Conservation (phyloP, 2,888 invertebrate genomes). For the Megaustenia siamemsis region DNA sequence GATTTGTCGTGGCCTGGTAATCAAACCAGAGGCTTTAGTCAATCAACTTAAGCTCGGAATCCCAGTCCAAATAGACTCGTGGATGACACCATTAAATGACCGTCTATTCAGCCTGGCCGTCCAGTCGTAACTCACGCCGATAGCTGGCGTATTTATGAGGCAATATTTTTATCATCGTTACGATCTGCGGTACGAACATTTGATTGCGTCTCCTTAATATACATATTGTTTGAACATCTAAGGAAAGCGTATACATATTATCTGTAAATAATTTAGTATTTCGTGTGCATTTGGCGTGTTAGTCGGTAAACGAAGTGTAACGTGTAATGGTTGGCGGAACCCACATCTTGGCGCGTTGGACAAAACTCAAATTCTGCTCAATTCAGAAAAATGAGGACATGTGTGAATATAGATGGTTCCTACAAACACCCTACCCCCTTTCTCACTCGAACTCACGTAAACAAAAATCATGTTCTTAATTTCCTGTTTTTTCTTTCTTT, state of each 20-base stretch:
- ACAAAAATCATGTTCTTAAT: too few relatives aligned
- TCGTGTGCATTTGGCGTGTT: too few relatives aligned
- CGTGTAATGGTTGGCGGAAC: too few relatives aligned
- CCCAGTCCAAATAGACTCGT: conserved; percentile 14
- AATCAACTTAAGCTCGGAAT: conserved; percentile 44
- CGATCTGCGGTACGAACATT: background rate
- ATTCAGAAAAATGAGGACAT: too few relatives aligned
- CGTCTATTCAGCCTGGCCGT: background rate
- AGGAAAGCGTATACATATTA: background rate
- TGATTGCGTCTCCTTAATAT: background rate
- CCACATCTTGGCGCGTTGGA: too few relatives aligned
- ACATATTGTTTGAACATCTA: background rate
- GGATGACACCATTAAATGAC: background rate
- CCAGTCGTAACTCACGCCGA: background rate
- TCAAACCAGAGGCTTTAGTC: conserved; percentile 49
- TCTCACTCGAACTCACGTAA: too few relatives aligned
- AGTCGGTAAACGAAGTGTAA: too few relatives aligned
- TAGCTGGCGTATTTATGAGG: background rate
- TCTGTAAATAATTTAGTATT: background rate
- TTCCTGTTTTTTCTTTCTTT: too few relatives aligned
- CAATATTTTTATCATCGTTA: background rate
- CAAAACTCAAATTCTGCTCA: too few relatives aligned
- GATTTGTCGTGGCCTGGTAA: conserved; percentile 47
- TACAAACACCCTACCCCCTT: too few relatives aligned
- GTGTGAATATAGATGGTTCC: too few relatives aligned